These are phyloP conservation scores for Nesogale talazaci DNA, from an alignment of 2,113 vertebrate genomes.

Conservation along the genomic window DNA sequence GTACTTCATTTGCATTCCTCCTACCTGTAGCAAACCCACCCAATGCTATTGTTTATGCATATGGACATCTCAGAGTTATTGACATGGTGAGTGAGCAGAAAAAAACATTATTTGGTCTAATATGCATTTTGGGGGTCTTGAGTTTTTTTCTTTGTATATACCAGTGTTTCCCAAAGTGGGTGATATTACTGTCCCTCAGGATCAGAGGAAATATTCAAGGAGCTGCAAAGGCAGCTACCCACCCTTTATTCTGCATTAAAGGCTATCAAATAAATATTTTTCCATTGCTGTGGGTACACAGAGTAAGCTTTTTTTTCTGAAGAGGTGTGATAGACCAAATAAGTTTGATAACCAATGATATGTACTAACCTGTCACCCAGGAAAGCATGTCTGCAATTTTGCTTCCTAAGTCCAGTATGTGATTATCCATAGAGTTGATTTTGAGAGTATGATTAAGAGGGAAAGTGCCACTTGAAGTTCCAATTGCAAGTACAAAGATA, in stretches of 20 bases:
- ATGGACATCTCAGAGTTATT: conserved; percentile 90
- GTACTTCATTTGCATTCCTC: conserved; percentile 95
- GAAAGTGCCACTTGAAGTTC: not conserved
- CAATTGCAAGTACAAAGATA: not conserved
- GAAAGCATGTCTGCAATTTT: not conserved
- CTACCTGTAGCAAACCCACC: conserved; percentile 94
- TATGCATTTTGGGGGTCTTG: not conserved
- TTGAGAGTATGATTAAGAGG: not conserved
- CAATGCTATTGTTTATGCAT: conserved; percentile 95
- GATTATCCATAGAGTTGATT: conserved; percentile 14
- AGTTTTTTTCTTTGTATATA: not conserved
- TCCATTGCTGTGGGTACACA: too few species aligned
- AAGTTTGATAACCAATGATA: too few species aligned
- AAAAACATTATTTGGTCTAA: not conserved
- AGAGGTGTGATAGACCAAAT: too few species aligned
- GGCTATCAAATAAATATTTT: too few species aligned
- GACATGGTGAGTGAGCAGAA: conserved; percentile 92
- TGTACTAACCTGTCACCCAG: not conserved
- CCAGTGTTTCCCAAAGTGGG: too few species aligned
- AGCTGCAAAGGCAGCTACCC: too few species aligned
- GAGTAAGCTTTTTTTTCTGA: too few species aligned
- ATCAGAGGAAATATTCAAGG: too few species aligned
- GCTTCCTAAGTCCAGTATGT: not conserved
- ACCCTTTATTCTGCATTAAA: too few species aligned
- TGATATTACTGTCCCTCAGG: too few species aligned